phyloP scores from a whole-genome alignment of 2,113 vertebrate species.

The Cyanoramphus novaezelandiae region DNA sequence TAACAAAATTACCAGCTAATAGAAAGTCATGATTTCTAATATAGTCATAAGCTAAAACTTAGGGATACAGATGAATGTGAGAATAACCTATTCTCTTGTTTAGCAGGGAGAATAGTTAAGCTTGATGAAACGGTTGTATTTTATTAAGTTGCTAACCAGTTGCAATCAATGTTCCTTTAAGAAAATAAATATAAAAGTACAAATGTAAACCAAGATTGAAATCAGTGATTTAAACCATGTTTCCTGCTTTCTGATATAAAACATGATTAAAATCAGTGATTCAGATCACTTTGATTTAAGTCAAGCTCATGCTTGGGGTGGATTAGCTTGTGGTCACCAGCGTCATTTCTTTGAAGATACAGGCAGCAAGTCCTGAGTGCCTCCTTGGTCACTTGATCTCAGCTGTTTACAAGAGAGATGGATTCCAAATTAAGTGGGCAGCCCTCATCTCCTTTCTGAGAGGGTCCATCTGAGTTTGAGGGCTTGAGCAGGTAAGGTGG shows the following conservation, averaged over 20 bases:
- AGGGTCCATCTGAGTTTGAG: fast-evolving
- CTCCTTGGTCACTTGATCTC: not conserved
- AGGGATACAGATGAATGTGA: not conserved
- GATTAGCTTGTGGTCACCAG: constrained; percentile 27
- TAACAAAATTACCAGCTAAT: not conserved
- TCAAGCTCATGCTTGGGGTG: not conserved
- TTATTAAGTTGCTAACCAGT: not conserved
- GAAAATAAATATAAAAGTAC: not conserved
- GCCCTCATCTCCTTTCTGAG: fast-evolving
- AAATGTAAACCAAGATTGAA: constrained; percentile 25
- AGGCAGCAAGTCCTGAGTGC: not conserved
- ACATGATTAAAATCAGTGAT: constrained; percentile 33
- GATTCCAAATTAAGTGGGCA: fast-evolving
- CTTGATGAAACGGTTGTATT: not conserved
- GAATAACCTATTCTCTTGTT: not conserved
- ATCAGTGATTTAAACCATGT: constrained; percentile 26
- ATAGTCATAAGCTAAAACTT: not conserved
- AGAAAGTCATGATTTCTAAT: not conserved
- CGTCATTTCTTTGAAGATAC: not conserved
- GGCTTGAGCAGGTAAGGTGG: not conserved
- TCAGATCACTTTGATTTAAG: constrained; percentile 25
- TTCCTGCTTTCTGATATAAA: constrained; percentile 54
- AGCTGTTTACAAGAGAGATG: not conserved
- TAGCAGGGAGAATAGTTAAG: not conserved
- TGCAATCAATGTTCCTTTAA: not conserved